These are phyloP conservation scores for Petrocephalus zakoni DNA, from an alignment of 2,113 vertebrate genomes.

Conservation along the genomic window DNA sequence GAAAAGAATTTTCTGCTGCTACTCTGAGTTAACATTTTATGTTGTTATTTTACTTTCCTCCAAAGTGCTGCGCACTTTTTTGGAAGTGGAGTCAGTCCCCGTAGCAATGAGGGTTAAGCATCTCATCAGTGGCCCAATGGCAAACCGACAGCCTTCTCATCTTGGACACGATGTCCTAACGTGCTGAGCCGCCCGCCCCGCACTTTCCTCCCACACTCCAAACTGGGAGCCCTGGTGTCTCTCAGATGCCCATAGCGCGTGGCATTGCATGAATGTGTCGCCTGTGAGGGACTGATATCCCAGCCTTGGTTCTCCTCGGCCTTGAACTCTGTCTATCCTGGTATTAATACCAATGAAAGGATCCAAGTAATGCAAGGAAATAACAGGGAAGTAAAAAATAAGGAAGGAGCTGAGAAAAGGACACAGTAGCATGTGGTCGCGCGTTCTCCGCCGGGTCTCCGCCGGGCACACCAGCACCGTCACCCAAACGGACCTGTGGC, in stretches of 20 bases:
- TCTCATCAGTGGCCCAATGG: not conserved
- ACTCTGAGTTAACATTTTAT: not conserved
- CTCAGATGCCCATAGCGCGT: not conserved
- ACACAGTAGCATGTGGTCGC: not conserved
- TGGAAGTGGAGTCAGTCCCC: not conserved
- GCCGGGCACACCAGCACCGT: not conserved
- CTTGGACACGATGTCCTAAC: not conserved
- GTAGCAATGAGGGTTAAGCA: no score
- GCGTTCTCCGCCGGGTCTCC: not conserved
- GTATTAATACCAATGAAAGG: not conserved
- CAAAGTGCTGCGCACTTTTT: not conserved
- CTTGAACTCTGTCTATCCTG: not conserved
- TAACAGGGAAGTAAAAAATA: not conserved
- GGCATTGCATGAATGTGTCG: not conserved
- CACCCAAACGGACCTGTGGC: constrained; percentile 74
- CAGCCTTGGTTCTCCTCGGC: not conserved
- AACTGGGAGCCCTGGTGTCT: not conserved
- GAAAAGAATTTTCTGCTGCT: not conserved
- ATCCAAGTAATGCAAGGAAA: not conserved
- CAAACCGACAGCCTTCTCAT: not conserved
- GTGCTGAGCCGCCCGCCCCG: not conserved
- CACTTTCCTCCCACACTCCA: not conserved
- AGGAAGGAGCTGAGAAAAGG: not conserved
- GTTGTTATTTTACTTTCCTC: not conserved
- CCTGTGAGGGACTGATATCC: not conserved